Base-by-base conservation (phyloP, 2,888 invertebrate species). In the Cephus pygmeus region DNA sequence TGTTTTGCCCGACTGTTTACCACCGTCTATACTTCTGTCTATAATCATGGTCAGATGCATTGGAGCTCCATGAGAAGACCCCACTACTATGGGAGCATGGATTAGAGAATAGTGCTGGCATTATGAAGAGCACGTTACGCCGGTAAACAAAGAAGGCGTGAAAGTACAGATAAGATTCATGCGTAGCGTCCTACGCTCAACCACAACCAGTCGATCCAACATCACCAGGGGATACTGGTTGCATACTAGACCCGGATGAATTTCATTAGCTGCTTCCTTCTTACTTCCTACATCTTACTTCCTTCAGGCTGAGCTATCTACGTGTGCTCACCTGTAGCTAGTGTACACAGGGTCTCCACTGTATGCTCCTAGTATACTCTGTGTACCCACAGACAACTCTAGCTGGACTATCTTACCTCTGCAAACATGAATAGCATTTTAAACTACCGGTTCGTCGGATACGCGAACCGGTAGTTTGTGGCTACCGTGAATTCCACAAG, bases 71-170 rank as follows among this genome's bases (percentile, higher is more conserved):
- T 0, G 56, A 23, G 56, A 23, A 56, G 2, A 56, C 2, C 33
- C 2, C 12, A 31, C 71, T 1, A 23, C 71, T 12, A 31, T 4
- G 23, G 33, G 34, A 31, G 71, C 71, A 11, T 12, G 71, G 71
- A 71, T 71, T 71, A 71, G 71, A 71, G 34, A 71, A 71, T 71
- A 71, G 71, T 34, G 15, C 12, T 12, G 71, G 71, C 71, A 71
- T 71, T 71, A 71, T 34, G 71, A 31, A 31, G 34, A 31, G 71
- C 15, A 34, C 15, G 33, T 71, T 33, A 15, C 71, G 71, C 56
- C 71, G 71, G 33, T 34, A 71, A 71, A 71, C 71, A 71, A 71
- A 31, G 71, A 34, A 34, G 34, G 71, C 71, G 71, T 33, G 34
- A 71, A 71, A 71, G 34, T 12, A 23, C 71, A 71, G 71, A 71